Evolutionary conservation across 1,140 invertebrate genomes (phyloP).

Genomic region (Pygmarrhopalites habei): DNA sequence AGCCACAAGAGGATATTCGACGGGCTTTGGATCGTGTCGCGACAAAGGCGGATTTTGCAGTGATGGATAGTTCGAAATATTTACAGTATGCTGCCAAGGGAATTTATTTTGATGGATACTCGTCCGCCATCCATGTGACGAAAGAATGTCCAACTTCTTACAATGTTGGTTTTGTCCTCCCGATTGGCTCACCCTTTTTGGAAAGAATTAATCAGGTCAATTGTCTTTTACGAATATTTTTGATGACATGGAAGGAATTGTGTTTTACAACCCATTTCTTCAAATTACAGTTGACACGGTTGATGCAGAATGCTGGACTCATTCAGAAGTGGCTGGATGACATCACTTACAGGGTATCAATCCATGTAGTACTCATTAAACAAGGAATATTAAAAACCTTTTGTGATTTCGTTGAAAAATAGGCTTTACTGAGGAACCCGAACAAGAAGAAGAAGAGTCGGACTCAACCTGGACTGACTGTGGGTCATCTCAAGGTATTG

Average conservation of each 20-base stretch:
- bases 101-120: constrained; percentile 33
- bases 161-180: constrained; percentile 35
- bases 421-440: constrained; percentile 21
- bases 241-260: not conserved
- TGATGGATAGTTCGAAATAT: constrained; percentile 33
- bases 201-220: constrained; percentile 36
- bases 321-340: constrained; percentile 36
- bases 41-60: constrained; percentile 31
- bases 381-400: not conserved
- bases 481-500: constrained; percentile 30
- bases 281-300: constrained; percentile 20
- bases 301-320: constrained; percentile 34
- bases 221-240: too few species aligned
- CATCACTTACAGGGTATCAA: constrained; percentile 14
- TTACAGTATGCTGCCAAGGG: constrained; percentile 32
- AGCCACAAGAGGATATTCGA: constrained; percentile 13
- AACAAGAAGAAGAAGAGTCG: constrained; percentile 16
- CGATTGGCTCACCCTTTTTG: constrained; percentile 33
- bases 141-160: constrained; percentile 36
- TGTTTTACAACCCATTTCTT: constrained; percentile 4
- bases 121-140: constrained; percentile 27
- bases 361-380: not conserved
- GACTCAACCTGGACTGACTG: constrained; percentile 15
- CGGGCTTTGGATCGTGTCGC: constrained; percentile 31
- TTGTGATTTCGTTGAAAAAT: not conserved